These are phyloP conservation scores for Drosophila jambulina DNA, from an alignment of 1,140 invertebrate genomes.

Conservation along the genomic window DNA sequence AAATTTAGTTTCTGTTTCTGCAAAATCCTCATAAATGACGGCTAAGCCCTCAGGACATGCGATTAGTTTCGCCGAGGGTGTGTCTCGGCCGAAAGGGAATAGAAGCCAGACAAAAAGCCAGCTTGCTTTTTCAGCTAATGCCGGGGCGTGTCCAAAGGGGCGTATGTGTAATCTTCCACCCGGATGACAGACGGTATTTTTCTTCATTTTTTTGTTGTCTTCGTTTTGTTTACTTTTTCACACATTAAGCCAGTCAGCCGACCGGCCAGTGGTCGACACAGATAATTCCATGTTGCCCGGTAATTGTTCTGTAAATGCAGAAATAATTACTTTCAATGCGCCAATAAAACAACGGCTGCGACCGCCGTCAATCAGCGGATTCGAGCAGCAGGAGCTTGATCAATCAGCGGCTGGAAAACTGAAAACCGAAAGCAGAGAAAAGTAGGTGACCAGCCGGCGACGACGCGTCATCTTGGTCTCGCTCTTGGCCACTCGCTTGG, in stretches of 20 bases:
- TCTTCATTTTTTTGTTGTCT: background rate
- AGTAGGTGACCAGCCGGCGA: conserved; percentile 71
- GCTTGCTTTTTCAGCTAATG: conserved; percentile 34
- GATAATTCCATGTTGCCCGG: conserved; percentile 80
- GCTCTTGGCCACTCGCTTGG: conserved; percentile 17
- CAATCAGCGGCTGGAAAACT: conserved; percentile 62
- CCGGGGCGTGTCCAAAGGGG: conserved; percentile 57
- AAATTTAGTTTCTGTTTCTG: conserved; percentile 15
- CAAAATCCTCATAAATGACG: conserved; percentile 4
- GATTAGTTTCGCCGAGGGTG: conserved; percentile 32
- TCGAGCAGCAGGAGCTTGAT: conserved; percentile 78
- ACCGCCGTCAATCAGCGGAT: conserved; percentile 72
- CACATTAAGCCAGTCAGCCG: conserved; percentile 74
- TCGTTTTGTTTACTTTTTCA: conserved; percentile 50
- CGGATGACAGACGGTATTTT: conserved; percentile 65
- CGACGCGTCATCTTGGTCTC: conserved; percentile 43
- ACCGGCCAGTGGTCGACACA: conserved; percentile 66
- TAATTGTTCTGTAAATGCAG: conserved; percentile 83
- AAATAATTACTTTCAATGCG: conserved; percentile 83
- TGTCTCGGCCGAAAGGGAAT: conserved; percentile 34
- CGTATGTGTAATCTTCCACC: conserved; percentile 79
- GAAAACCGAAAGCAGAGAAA: conserved; percentile 74
- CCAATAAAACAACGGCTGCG: conserved; percentile 65
- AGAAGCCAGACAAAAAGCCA: conserved; percentile 26
- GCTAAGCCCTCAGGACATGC: conserved; percentile 22